Base-by-base conservation (phyloP, 2,888 invertebrate genomes). In the Stenolophus ochropezus region DNA sequence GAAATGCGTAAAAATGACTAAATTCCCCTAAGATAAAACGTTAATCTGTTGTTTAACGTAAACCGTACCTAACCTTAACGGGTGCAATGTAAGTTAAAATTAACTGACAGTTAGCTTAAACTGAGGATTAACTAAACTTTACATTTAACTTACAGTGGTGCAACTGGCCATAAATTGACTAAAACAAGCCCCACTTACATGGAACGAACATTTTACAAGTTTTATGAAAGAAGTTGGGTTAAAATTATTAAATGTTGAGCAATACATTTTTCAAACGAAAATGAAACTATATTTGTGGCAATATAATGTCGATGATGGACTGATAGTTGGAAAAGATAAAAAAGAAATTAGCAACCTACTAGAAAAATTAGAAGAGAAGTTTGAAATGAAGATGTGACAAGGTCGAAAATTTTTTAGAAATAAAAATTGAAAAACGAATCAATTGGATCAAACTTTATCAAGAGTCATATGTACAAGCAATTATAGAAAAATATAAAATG, bases 251-350 rank as follows among this genome's bases (percentile, higher is more conserved):
- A 73, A 71, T n/a, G 49, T 69, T 16, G 83, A 83, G 11, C 77
- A 75, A 18, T 83, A 82, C 16, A 82, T 84, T 3, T 84, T 83
- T 56, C 75, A 56, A 82, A 74, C 16, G 23, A 74, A 21, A 56
- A 61, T 6, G 61, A 53, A 3, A 18, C 25, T 4, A 2, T 84
- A 21, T 73, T 76, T 21, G 6, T 83, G 74, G 82, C 83, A n/a
- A 81, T 84, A 1, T 80, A 82, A 18, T n/a, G 83, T 84, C 1
- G 83, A 84, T 25, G 77, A 84, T 33, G 83, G 84, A 2, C 23
- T 84, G 6, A 75, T 82, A 0, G 25, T 83, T 14, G 5, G 27
- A 4, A 27, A 27, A 27, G 5, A 5, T 4, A 5, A 27, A 27
- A 27, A 27, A 2, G 18, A 65, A 53, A 8, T 53, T 1, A 16